Base-by-base conservation (phyloP, 2,113 vertebrate genomes). In the Cyanoliseus patagonus region DNA sequence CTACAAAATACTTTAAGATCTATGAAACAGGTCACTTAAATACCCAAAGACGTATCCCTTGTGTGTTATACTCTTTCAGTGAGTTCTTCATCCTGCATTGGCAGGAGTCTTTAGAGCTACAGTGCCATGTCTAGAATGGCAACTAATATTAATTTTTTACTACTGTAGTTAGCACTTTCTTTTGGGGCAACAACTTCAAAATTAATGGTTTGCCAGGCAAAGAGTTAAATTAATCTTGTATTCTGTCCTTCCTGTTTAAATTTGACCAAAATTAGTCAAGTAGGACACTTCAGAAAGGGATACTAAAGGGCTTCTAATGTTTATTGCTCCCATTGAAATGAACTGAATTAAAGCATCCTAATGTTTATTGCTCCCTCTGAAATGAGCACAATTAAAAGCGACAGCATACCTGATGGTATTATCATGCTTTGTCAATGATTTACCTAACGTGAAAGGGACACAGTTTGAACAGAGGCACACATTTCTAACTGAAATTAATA, bases 341-440 rank as follows among this genome's bases (percentile, higher is more conserved):
- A 96, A 94, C 15, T 94, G 92, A 97, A 97, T 97, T 96, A 98
- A 97, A 89, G 75, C 28, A 88, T 74, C 64, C 51, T 97, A 97
- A 98, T 97, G 96, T 95, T 98, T 98, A 97, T 98, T 96, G 77
- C 94, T 97, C 31, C 69, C 88, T 96, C 80, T 66, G 76, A 96
- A 95, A 97, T 92, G 83, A 97, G 92, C 42, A 94, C 91, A 93
- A 96, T 97, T 98, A 97, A 98, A 74, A 85, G 86, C 94, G 51
- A 88, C 87, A 83, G 83, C 61, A 89, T 78, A 96, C 92, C 86
- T 96, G 90, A 93, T 88, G 75, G 47, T 76, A 74, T 95, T 95
- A 97, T 95, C 82, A 80, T 83, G 83, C 64, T 49, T 93, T 81
- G 53, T 86, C 69, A 95, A 85, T 61, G 76, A 1, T 10, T 94